phyloP scores from a whole-genome alignment of 2,797 vertebrate genomes.

The Linurgus olivaceus region DNA sequence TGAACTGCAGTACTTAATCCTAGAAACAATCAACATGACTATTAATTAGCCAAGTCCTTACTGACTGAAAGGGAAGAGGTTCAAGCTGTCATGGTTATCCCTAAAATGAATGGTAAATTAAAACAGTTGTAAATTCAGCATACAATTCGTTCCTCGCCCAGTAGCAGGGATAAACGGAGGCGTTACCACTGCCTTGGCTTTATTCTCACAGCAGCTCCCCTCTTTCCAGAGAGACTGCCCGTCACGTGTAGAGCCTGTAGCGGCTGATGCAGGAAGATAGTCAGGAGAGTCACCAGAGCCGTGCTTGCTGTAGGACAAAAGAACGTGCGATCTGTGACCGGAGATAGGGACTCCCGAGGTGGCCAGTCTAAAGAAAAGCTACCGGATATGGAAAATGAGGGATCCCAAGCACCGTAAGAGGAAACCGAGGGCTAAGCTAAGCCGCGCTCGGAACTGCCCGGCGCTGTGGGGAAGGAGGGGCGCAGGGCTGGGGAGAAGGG shows the following conservation, averaged over 20 bases:
- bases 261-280: not conserved
- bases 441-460: not conserved
- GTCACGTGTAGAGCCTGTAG: not conserved
- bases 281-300: not conserved
- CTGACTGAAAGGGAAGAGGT: not conserved
- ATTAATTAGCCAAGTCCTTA: not conserved
- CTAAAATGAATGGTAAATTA: not conserved
- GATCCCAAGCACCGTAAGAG: not conserved
- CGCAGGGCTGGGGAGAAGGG: not conserved
- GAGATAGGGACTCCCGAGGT: not conserved
- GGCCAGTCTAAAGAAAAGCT: not conserved
- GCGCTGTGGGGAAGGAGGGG: not conserved
- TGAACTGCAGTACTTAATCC: not conserved
- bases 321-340: not conserved
- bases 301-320: not conserved
- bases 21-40: not conserved
- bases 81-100: not conserved
- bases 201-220: not conserved
- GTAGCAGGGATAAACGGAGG: not conserved
- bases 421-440: not conserved
- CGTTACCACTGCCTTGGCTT: not conserved
- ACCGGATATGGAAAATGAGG: not conserved
- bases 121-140: not conserved
- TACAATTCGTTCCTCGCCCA: not conserved
- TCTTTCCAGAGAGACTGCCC: not conserved